Evolutionary conservation across 35 echinoderm and acorn worm species (phyloP).

Genomic region (Anneissia japonica): DNA sequence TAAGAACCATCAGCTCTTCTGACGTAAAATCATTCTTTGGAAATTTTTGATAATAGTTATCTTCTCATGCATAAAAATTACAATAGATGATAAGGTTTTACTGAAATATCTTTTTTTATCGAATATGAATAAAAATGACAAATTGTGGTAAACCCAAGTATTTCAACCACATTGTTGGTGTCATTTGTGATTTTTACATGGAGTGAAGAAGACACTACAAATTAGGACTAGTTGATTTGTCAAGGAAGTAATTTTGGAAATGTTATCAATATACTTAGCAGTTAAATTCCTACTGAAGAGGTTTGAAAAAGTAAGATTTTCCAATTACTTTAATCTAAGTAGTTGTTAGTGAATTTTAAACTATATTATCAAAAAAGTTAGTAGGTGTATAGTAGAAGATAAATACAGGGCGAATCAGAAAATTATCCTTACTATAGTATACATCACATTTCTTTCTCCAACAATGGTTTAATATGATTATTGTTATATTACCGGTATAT

Average conservation of each 20-base stretch:
- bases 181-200: neutral
- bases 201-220: neutral
- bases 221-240: too few relatives aligned
- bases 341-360: too few relatives aligned
- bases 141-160: neutral
- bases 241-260: neutral
- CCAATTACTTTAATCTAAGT: too few relatives aligned
- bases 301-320: neutral
- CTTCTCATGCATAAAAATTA: neutral
- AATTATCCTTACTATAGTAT: too few relatives aligned
- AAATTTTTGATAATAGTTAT: neutral
- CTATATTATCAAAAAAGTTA: too few relatives aligned
- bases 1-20: neutral
- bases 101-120: neutral
- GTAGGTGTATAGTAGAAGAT: too few relatives aligned
- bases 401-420: too few relatives aligned
- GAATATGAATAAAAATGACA: neutral
- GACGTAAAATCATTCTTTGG: neutral
- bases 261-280: neutral
- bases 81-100: neutral
- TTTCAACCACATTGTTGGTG: too few relatives aligned
- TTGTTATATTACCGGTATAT: too few relatives aligned
- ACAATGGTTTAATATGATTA: too few relatives aligned
- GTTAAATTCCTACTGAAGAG: neutral
- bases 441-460: too few relatives aligned